Evolutionary conservation across 2,797 vertebrate species (phyloP).

Genomic region (Neomorphus geoffroyi): DNA sequence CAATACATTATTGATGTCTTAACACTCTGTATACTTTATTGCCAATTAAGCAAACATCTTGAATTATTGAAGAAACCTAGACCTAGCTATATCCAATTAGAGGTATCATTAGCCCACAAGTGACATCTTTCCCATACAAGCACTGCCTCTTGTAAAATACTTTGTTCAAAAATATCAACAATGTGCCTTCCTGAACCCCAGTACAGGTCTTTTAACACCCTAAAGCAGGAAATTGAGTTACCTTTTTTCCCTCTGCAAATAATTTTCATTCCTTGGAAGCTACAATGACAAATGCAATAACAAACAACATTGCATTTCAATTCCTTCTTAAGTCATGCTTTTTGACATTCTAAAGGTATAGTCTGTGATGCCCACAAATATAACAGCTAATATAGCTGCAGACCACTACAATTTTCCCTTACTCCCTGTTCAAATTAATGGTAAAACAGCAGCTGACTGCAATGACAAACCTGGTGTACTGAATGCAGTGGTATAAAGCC

Average conservation of each 20-base stretch:
- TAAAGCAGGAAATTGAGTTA: neutral
- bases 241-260: rapidly evolving
- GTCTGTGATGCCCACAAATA: neutral
- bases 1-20: neutral
- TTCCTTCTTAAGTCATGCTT: neutral
- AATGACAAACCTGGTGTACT: neutral
- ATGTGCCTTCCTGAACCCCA: neutral
- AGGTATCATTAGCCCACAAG: neutral
- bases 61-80: neutral
- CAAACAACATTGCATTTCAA: neutral
- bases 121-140: neutral
- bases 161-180: neutral
- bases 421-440: neutral
- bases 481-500: neutral
- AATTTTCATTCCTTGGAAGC: neutral
- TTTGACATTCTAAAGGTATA: neutral
- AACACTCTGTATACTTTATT: neutral
- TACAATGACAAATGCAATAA: neutral
- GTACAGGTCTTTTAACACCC: neutral
- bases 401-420: neutral
- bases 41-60: neutral
- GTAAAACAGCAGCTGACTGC: neutral
- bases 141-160: neutral
- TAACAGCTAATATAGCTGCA: neutral
- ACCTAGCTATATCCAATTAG: neutral